Conservation (phyloP, 2,888 invertebrate species). For the Melieria omissa region DNA sequence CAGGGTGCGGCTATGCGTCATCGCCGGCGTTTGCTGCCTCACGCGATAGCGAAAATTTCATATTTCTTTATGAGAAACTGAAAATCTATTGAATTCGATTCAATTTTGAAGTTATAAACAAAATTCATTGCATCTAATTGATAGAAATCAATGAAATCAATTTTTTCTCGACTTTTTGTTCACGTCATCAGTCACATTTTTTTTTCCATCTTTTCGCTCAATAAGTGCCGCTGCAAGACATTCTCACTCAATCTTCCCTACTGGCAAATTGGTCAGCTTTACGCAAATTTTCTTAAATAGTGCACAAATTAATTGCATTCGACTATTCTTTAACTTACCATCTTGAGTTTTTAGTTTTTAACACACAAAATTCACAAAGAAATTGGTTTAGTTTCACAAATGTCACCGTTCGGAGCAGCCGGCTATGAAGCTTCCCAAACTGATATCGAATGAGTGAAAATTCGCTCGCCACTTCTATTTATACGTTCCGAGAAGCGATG, state of each 20-base stretch:
- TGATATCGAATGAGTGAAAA: conserved; percentile 69
- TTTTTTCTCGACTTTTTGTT: background rate
- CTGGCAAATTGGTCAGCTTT: background rate
- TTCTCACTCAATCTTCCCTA: background rate
- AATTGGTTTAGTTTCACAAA: conserved; percentile 50
- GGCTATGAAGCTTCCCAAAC: conserved; percentile 78
- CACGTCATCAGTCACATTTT: background rate
- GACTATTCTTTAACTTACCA: conserved; percentile 55
- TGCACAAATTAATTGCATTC: background rate
- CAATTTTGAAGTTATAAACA: too few relatives aligned
- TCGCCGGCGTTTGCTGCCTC: conserved; percentile 15
- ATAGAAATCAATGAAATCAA: background rate
- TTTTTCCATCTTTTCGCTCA: background rate
- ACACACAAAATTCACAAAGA: conserved; percentile 56
- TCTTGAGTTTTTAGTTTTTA: conserved; percentile 57
- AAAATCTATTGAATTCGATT: too few relatives aligned
- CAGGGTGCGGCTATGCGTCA: conserved; percentile 13
- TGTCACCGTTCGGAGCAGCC: conserved; percentile 71
- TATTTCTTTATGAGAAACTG: too few relatives aligned
- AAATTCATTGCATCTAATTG: background rate
- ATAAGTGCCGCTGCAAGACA: background rate
- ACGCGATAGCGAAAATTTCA: too few relatives aligned
- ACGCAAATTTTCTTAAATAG: background rate
- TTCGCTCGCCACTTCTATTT: conserved; percentile 69
- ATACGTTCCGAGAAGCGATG: conserved; percentile 63